These are phyloP conservation scores for Paraplagusia blochii DNA, from an alignment of 2,113 vertebrate genomes.

Conservation along the genomic window DNA sequence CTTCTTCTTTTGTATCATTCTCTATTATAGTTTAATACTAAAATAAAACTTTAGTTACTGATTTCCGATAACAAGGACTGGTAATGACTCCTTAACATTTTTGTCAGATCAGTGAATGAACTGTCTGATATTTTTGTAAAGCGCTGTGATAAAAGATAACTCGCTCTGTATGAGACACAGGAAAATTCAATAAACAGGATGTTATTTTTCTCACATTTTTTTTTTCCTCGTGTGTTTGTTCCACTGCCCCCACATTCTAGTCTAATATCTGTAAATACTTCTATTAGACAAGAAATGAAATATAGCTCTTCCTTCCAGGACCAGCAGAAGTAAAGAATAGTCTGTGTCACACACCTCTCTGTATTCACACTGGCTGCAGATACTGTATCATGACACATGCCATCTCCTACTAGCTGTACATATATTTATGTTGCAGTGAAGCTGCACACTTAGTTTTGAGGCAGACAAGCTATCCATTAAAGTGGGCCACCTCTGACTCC, in stretches of 20 bases:
- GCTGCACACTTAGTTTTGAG: slow-evolving; percentile 72
- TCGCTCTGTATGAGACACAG: no score
- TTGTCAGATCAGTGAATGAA: no score
- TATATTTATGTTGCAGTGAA: slow-evolving; percentile 68
- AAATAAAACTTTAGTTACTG: no score
- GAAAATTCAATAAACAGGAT: no score
- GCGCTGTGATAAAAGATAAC: no score
- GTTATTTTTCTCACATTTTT: no score
- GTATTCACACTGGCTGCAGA: slow-evolving; percentile 75
- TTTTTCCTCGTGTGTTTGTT: not conserved
- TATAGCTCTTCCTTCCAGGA: slow-evolving; percentile 48
- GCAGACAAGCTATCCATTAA: slow-evolving; percentile 75
- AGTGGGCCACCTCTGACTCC: slow-evolving; percentile 75
- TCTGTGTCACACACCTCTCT: slow-evolving; percentile 75
- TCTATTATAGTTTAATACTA: no score
- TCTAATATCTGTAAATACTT: slow-evolving; percentile 47
- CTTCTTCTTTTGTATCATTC: no score
- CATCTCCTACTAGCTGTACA: slow-evolving; percentile 28
- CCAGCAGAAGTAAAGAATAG: slow-evolving; percentile 58
- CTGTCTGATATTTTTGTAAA: no score
- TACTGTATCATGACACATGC: slow-evolving; percentile 65
- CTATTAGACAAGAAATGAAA: slow-evolving; percentile 41
- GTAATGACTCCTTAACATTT: no score
- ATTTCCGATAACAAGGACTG: no score
- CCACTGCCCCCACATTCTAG: slow-evolving; percentile 30